phyloP scores from a whole-genome alignment of 30 jellyfish, hydroid and myxozoan genomes.

The Phacellophora camtschatica region DNA sequence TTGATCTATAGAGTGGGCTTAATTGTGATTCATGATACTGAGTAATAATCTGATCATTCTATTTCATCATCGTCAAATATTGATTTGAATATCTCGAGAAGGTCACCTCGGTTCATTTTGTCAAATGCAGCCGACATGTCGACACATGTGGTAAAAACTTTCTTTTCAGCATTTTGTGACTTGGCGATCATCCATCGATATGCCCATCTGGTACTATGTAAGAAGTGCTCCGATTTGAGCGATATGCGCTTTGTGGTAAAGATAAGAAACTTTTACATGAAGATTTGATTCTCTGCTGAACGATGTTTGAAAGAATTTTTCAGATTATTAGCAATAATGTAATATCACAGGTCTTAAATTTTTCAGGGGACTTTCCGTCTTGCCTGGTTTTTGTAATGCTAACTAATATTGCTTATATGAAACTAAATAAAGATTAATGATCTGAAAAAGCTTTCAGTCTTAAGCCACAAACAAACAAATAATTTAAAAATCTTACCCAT shows the following conservation, averaged over 20 bases:
- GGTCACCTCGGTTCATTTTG: slow-evolving; percentile 51
- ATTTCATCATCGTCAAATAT: slow-evolving; percentile 49
- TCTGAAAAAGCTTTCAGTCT: no score
- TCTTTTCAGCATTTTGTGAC: slow-evolving; percentile 36
- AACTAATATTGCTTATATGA: no score
- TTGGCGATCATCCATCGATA: slow-evolving; percentile 44
- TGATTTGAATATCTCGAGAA: slow-evolving; percentile 20
- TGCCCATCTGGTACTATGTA: slow-evolving; percentile 65
- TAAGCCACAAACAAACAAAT: no score
- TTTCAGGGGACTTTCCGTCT: slow-evolving; percentile 48
- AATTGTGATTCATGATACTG: slow-evolving; percentile 35
- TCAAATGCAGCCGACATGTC: slow-evolving; percentile 55
- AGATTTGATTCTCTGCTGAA: slow-evolving; percentile 25
- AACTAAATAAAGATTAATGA: no score
- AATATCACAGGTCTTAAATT: slow-evolving; percentile 56
- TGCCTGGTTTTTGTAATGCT: slow-evolving; percentile 58
- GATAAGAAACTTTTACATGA: slow-evolving; percentile 27
- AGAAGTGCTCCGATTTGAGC: slow-evolving; percentile 60
- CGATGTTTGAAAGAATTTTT: slow-evolving; percentile 51
- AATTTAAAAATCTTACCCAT: no score
- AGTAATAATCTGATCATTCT: slow-evolving; percentile 30
- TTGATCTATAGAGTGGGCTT: slow-evolving; percentile 28
- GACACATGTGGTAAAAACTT: slow-evolving; percentile 30
- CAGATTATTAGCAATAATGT: slow-evolving; percentile 39
- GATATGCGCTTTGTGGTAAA: slow-evolving; percentile 53